Base-by-base conservation (phyloP, 2,888 invertebrate genomes). In the Pyrocoelia pectoralis region DNA sequence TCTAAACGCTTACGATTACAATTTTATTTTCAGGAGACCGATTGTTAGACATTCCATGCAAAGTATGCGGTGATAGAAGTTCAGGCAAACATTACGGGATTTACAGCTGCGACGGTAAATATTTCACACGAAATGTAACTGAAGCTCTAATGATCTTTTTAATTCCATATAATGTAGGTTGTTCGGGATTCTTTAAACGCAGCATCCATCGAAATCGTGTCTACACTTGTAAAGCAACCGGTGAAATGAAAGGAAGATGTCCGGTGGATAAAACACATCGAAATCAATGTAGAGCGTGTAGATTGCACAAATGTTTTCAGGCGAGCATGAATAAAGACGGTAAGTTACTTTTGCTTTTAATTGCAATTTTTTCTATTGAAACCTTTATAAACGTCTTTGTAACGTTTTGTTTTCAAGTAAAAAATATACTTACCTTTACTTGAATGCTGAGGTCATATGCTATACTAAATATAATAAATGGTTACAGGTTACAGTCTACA, bases 1-100 rank as follows among this genome's bases (percentile, higher is more conserved):
- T 13, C 12, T 43, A 9, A 14, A 3, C 13, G 12, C 14, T 43
- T 8, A 43, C 8, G 6, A n/a, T n/a, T n/a, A n/a, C n/a, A 4
- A 24, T 24, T 5, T 24, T 24, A 3, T 24, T 24, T 43, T 8
- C 28, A 95, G 98, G 97, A 80, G 97, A 98, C 83, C 92, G 98
- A 77, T 89, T 99, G 73, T 89, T 98, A 77, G 98, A 99, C 83
- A 97, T 99, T 79, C 97, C 97, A 13, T 99, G 99, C 84, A 95
- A 97, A 83, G 99, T 99, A 66, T 99, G 98, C 79, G 97, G 97
- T 61, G 98, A 99, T 83, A 89, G 98, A 78, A 98, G 97, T 77
- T 98, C 98, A 10, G 98, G 99, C 62, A 99, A 98, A 84, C 98
- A 99, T 84, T 99, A 99, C 84, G 98, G 98, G 72, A 98, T 99